Evolutionary conservation across 2,888 invertebrate species (phyloP).

Genomic region (Ecliptopera silaceata): DNA sequence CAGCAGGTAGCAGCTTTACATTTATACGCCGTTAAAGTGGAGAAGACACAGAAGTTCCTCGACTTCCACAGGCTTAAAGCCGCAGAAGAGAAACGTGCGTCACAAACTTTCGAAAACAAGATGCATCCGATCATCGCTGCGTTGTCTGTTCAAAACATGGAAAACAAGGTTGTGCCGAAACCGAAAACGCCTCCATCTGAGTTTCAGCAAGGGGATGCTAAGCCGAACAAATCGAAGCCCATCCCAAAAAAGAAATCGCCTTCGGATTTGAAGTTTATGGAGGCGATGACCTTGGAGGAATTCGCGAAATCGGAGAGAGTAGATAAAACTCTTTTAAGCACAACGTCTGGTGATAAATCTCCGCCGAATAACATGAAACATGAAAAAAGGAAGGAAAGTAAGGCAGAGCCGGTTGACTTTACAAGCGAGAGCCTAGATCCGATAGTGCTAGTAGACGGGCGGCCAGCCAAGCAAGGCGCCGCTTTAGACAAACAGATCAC

Average conservation of each 20-base stretch:
- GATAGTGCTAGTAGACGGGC: slow-evolving; percentile 66
- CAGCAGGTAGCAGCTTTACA: slow-evolving; percentile 70
- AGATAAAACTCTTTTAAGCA: slow-evolving; percentile 61
- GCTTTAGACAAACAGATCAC: slow-evolving; percentile 74
- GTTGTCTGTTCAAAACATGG: slow-evolving; percentile 49
- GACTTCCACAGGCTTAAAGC: slow-evolving; percentile 68
- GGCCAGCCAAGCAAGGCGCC: slow-evolving; percentile 69
- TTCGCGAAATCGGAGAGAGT: slow-evolving; percentile 66
- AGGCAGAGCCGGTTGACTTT: slow-evolving; percentile 40
- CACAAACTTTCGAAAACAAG: slow-evolving; percentile 39
- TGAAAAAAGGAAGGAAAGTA: slow-evolving; percentile 38
- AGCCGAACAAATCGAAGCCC: slow-evolving; percentile 43
- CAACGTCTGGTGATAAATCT: slow-evolving; percentile 36
- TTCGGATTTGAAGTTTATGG: slow-evolving; percentile 65
- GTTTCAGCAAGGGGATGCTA: slow-evolving; percentile 64
- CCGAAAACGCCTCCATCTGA: slow-evolving; percentile 47
- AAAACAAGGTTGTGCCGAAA: slow-evolving; percentile 28
- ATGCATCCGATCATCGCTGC: slow-evolving; percentile 50
- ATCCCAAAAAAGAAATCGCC: slow-evolving; percentile 57
- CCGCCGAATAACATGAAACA: slow-evolving; percentile 1
- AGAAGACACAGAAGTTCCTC: slow-evolving; percentile 75
- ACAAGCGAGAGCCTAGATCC: slow-evolving; percentile 58
- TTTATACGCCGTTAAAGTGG: slow-evolving; percentile 71
- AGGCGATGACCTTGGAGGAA: slow-evolving; percentile 73
- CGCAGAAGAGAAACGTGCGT: slow-evolving; percentile 51